Percentiles rank a stretch among this genome's conserved stretches.
Conservation (phyloP, 2,113 vertebrate species). For the Callospermophilus lateralis region DNA sequence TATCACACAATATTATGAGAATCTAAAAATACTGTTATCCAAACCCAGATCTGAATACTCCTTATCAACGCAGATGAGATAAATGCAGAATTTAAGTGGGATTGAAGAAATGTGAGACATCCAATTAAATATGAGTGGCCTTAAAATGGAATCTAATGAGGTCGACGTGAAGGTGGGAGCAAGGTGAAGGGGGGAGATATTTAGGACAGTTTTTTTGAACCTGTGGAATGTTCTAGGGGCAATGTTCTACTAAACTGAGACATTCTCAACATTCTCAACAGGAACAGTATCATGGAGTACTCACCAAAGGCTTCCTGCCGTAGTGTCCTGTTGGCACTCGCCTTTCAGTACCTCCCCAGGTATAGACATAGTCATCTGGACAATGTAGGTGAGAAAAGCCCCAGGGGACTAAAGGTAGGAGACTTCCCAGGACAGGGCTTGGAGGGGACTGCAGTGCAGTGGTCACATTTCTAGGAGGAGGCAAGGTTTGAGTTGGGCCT, state of each 20-base stretch:
- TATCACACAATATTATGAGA: background rate
- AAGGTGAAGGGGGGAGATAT: background rate
- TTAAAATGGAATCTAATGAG: background rate
- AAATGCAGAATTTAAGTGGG: background rate
- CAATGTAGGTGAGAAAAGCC: background rate
- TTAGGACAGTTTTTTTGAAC: background rate
- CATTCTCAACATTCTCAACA: background rate
- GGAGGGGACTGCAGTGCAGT: accelerated
- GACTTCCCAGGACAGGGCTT: background rate
- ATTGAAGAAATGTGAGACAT: background rate
- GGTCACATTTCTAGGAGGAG: background rate
- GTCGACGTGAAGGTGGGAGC: background rate
- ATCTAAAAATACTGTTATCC: background rate
- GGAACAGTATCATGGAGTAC: no score
- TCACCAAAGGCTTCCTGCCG: background rate
- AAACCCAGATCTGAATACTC: background rate
- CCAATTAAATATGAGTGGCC: background rate
- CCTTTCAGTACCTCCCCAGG: background rate
- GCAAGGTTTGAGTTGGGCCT: background rate
- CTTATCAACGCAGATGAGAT: background rate
- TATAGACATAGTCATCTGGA: background rate
- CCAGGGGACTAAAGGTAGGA: background rate
- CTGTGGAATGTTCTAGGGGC: background rate
- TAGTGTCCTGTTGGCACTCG: background rate
- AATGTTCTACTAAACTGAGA: background rate